Conservation (phyloP, 2,797 vertebrate genomes). For the Lophius americanus region DNA sequence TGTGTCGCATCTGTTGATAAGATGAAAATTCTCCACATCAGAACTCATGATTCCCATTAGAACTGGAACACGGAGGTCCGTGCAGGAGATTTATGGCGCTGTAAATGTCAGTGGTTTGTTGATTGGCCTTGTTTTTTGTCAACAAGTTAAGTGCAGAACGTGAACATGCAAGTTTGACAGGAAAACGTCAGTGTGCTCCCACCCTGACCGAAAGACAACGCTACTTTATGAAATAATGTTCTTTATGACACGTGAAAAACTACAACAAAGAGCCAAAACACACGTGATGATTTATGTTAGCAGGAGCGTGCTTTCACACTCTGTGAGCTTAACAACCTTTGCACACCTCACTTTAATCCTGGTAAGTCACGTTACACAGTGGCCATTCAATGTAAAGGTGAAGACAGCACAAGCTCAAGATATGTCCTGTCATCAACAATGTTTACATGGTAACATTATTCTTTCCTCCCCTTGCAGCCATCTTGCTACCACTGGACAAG, state of each 20-base stretch:
- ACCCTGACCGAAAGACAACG: conserved; percentile 2
- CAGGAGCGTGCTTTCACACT: conserved; percentile 2
- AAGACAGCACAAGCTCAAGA: background rate
- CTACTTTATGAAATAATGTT: conserved; percentile 1
- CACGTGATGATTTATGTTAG: background rate
- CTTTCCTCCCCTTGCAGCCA: conserved; percentile 77
- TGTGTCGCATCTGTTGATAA: conserved; percentile 41
- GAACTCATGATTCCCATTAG: conserved; percentile 63
- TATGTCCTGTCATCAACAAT: conserved; percentile 3
- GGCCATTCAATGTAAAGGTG: background rate
- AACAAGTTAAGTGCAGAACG: conserved; percentile 14
- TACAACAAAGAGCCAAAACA: conserved; percentile 1
- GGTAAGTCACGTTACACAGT: background rate
- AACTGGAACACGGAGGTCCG: conserved; percentile 32
- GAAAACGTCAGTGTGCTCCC: conserved; percentile 4
- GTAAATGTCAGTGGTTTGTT: conserved; percentile 16
- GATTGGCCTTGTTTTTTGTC: conserved; percentile 19
- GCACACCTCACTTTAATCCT: background rate
- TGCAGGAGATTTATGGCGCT: conserved; percentile 18
- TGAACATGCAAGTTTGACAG: conserved; percentile 6
- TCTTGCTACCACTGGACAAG: conserved; percentile 79
- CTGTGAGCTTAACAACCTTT: background rate
- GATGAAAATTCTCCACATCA: conserved; percentile 42
- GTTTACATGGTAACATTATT: conserved; percentile 27
- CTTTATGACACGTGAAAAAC: background rate